phyloP scores from a whole-genome alignment of 2,888 invertebrate species.

The Hirtodrosophila duncani region DNA sequence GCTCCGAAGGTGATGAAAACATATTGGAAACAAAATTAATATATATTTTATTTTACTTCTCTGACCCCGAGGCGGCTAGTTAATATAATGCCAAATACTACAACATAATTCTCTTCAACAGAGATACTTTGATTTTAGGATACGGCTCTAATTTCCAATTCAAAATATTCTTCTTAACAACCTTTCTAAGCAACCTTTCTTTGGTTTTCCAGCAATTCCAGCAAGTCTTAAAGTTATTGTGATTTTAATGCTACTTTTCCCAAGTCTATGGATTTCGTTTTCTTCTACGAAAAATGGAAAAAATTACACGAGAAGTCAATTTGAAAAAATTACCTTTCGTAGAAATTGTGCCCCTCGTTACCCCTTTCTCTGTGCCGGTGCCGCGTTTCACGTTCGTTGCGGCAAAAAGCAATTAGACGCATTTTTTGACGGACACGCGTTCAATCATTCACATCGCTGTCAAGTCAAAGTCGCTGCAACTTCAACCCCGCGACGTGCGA shows the following conservation, averaged over 20 bases:
- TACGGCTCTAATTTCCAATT: slow-evolving; percentile 15
- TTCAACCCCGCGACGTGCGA: slow-evolving; percentile 53
- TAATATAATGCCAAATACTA: too few relatives aligned
- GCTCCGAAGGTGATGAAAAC: too few relatives aligned
- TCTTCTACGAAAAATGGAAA: slow-evolving; percentile 15
- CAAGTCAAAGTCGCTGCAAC: slow-evolving; percentile 66
- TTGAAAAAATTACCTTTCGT: slow-evolving; percentile 62
- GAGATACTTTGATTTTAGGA: too few relatives aligned
- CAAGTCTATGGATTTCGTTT: not conserved
- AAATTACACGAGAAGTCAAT: slow-evolving; percentile 34
- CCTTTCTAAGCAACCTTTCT: not conserved
- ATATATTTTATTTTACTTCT: too few relatives aligned
- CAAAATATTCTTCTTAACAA: too few relatives aligned
- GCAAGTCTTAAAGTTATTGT: slow-evolving; percentile 1
- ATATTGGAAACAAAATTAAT: too few relatives aligned
- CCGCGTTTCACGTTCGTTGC: slow-evolving; percentile 15
- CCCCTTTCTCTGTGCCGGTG: slow-evolving; percentile 14
- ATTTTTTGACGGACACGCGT: slow-evolving; percentile 71
- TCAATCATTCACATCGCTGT: slow-evolving; percentile 71
- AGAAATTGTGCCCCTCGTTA: slow-evolving; percentile 35
- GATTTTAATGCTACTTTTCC: too few relatives aligned
- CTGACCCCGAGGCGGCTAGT: too few relatives aligned
- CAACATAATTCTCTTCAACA: too few relatives aligned
- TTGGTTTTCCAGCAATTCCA: not conserved
- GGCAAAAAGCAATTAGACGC: slow-evolving; percentile 70